Conservation (phyloP, 2,888 invertebrate genomes). For the Spialia ferax region DNA sequence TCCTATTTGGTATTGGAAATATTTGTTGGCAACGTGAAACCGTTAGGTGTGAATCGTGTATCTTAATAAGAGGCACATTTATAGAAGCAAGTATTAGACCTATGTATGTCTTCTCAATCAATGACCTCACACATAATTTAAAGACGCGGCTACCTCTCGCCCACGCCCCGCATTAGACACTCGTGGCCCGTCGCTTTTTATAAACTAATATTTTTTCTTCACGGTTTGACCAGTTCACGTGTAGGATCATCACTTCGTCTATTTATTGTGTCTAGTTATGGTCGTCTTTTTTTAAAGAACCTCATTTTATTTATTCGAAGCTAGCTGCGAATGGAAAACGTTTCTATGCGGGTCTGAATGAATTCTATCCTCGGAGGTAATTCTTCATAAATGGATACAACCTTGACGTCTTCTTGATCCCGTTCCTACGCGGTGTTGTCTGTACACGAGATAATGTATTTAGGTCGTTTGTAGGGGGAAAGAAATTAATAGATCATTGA, state of each 20-base stretch:
- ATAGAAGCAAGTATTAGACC: constrained; percentile 49
- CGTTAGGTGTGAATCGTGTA: constrained; percentile 55
- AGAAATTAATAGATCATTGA: constrained; percentile 61
- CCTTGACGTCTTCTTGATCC: constrained; percentile 82
- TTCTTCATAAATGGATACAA: constrained; percentile 79
- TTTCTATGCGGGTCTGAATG: constrained; percentile 29
- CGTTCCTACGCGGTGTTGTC: constrained; percentile 75
- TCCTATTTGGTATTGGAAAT: constrained; percentile 47
- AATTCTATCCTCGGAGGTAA: constrained; percentile 61
- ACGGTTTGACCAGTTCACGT: constrained; percentile 56
- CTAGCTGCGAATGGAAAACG: constrained; percentile 33
- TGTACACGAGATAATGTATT: constrained; percentile 68
- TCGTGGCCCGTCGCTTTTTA: constrained; percentile 62
- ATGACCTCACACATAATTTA: constrained; percentile 78
- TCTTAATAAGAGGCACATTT: constrained; percentile 26
- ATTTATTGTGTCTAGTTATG: constrained; percentile 45
- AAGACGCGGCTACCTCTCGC: constrained; percentile 73
- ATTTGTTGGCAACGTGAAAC: constrained; percentile 49
- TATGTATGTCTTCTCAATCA: constrained; percentile 70
- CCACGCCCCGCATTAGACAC: constrained; percentile 67
- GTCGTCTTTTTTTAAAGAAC: constrained; percentile 41
- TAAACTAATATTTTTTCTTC: constrained; percentile 63
- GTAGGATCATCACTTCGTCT: constrained; percentile 53
- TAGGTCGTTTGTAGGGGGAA: constrained; percentile 67
- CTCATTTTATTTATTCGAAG: constrained; percentile 23